These are phyloP conservation scores for Enteromius mattozi DNA, from an alignment of 2,797 vertebrate genomes.

Conservation along the genomic window DNA sequence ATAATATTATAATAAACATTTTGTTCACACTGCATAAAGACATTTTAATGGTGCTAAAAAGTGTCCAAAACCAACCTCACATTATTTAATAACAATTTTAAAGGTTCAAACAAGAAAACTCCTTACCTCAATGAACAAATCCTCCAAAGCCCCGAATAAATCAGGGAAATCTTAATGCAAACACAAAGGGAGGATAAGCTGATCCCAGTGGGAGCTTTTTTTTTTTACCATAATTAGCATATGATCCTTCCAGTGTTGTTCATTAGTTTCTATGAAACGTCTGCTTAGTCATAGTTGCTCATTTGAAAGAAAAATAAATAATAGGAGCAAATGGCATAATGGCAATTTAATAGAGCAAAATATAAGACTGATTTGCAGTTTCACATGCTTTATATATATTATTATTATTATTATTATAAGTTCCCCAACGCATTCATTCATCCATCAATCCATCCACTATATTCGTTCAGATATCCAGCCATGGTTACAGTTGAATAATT, in stretches of 20 bases:
- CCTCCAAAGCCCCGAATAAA: background rate
- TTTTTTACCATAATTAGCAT: constrained; percentile 3
- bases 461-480: background rate
- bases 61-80: background rate
- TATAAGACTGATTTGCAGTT: background rate
- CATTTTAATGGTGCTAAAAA: background rate
- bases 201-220: background rate
- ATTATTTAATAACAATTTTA: background rate
- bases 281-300: constrained; percentile 10
- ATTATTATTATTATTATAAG: background rate
- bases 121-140: background rate
- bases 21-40: background rate
- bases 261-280: background rate
- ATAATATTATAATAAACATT: background rate
- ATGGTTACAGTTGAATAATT: background rate
- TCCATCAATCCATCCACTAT: background rate
- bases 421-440: background rate
- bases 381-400: background rate
- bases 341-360: background rate
- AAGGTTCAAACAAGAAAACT: background rate
- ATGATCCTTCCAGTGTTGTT: constrained; percentile 8
- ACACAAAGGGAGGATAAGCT: background rate
- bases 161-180: background rate
- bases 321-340: background rate
- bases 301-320: no score